Base-by-base conservation (phyloP, 2,888 invertebrate species). In the Protonemura montana region DNA sequence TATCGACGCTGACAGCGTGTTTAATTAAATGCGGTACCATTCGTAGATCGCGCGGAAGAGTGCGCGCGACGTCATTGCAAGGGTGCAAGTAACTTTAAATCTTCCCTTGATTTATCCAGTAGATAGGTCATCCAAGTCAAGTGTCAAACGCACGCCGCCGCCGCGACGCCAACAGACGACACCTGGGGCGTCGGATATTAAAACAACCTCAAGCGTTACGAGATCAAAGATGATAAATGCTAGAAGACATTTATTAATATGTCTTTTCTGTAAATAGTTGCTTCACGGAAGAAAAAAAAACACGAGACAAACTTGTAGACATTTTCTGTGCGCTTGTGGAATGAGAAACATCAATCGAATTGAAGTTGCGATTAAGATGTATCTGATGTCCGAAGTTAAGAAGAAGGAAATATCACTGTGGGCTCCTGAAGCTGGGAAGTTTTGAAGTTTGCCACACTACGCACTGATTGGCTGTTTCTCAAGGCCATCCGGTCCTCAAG, bases 171-270 rank as follows among this genome's bases (percentile, higher is more conserved):
- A 21, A 59, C 59, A 10, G 21, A 59, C 21, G 59, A 59, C 59
- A 59, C 59, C 59, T 59, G 59, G 21, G 59, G 59, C 59, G 59
- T 59, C 59, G 59, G 59, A 59, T 59, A 59, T 59, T 59, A 59
- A 59, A 59, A 59, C 59, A 59, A 59, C 59, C 59, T 59, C 59
- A 13, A 59, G 16, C 59, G 59, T 59, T 21, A 59, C 59, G 59
- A 59, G 59, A 59, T 59, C 59, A 59, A 59, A 59, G 59, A 59
- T 59, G 59, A 21, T 21, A 59, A 59, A 59, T 59, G 21, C 13
- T 1, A 13, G 16, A 59, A 16, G 59, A 21, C 59, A 7, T 59
- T 59, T 59, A 59, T 59, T 59, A 59, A 59, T 59, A 59, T 59
- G 3, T 21, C 59, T 13, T 2, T 7, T 21, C 21, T 10, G 16